Base-by-base conservation (phyloP, 2,113 vertebrate genomes). In the Murina feae region DNA sequence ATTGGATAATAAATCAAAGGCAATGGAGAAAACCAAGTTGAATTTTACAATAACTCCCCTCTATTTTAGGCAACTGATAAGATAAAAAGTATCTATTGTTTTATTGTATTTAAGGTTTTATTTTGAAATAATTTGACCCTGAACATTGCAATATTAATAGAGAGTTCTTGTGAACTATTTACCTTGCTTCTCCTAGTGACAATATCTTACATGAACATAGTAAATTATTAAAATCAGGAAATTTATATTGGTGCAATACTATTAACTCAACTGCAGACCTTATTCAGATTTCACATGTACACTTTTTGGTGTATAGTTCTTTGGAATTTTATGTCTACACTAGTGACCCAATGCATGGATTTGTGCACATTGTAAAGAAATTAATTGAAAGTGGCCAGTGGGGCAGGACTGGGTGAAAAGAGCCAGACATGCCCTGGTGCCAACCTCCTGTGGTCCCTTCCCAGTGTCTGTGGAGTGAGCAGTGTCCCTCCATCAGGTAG, bases 1-100 rank as follows among this genome's bases (percentile, higher is more conserved):
- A 71, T 69, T 18, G 65, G 44, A 92, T 97, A 96, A 83, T 75
- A 90, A 91, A 91, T 72, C 23, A 71, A 87, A 69, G 78, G 42
- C 42, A 42, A 90, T 68, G 21, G 21, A 84, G 14, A 84, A 72
- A 82, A 71, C 6, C 75, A 95, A 74, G 75, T 91, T 94, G 69
- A 84, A 55, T 79, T 97, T 95, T 94, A 30, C 60, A 44, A 18
- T 90, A 66, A 16, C 84, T 80, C 71, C 14, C 30, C 30, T 71
- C 37, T 75, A 32, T 53, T 47, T 89, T 66, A 49, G 58, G 58
- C 10, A 39, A 68, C 63, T n/a, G 10, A 0, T 58, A 44, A 21
- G 60, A 86, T 37, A 72, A 79, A 58, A 28, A 53, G 2, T 18
- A 72, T 28, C 0, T 9, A 20, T 68, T 75, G 44, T 78, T 88